phyloP scores from a whole-genome alignment of 2,888 invertebrate species.

The Orthosia gracilis region DNA sequence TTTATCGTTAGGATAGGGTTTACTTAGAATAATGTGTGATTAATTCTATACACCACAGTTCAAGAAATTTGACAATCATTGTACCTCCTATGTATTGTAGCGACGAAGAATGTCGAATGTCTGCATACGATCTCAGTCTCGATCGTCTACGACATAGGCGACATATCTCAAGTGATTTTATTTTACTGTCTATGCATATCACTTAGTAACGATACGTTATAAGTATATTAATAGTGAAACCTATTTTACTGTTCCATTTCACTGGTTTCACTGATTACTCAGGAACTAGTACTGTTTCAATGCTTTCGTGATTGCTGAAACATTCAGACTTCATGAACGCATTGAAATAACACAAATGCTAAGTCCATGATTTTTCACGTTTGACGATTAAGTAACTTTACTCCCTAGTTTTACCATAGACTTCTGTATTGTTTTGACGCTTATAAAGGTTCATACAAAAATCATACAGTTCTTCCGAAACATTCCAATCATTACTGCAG shows the following conservation, averaged over 20 bases:
- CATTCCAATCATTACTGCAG: not conserved
- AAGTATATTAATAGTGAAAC: slow-evolving; percentile 9
- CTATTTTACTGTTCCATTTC: slow-evolving; percentile 17
- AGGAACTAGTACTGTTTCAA: slow-evolving; percentile 7
- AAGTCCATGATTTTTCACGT: slow-evolving; percentile 10
- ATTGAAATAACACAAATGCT: slow-evolving; percentile 7
- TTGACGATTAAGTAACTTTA: not conserved
- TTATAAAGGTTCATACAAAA: not conserved
- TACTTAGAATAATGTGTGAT: slow-evolving; percentile 16
- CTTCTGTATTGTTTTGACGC: not conserved
- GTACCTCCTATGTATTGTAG: slow-evolving; percentile 12
- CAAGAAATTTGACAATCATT: slow-evolving; percentile 36
- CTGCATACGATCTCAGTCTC: not conserved
- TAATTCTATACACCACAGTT: not conserved
- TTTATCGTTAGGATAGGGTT: slow-evolving; percentile 18
- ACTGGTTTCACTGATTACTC: slow-evolving; percentile 22
- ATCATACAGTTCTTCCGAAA: not conserved
- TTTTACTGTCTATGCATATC: slow-evolving; percentile 15
- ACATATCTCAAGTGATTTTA: not conserved
- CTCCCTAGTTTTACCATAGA: not conserved
- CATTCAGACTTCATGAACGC: not conserved
- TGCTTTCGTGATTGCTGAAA: slow-evolving; percentile 15
- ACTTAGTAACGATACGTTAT: slow-evolving; percentile 3
- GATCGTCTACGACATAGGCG: not conserved
- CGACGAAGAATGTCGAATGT: slow-evolving; percentile 17